Conservation (phyloP, 2,888 invertebrate genomes). For the Dryocosmus kuriphilus region DNA sequence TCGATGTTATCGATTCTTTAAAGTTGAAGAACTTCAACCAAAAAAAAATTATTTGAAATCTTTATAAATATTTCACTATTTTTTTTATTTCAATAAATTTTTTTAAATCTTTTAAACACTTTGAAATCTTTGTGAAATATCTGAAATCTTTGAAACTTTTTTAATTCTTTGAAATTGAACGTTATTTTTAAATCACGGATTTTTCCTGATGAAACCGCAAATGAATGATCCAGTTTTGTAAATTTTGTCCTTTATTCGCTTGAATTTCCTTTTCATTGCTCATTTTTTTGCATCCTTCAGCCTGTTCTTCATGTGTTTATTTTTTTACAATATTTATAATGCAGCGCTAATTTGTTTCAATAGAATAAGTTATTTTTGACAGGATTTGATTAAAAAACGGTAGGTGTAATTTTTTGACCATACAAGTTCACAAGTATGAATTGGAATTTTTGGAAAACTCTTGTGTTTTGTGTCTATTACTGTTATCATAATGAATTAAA, state of each 20-base stretch:
- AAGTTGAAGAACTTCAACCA: too few relatives aligned
- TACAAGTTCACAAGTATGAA: neutral
- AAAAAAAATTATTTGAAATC: too few relatives aligned
- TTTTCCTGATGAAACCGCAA: constrained; percentile 30
- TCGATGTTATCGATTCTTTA: too few relatives aligned
- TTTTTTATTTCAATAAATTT: too few relatives aligned
- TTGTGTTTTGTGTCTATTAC: neutral
- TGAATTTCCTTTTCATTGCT: constrained; percentile 6
- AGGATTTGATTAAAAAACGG: neutral
- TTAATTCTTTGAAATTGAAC: too few relatives aligned
- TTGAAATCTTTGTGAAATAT: too few relatives aligned
- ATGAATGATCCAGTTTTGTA: constrained; percentile 42
- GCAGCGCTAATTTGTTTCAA: constrained; percentile 21
- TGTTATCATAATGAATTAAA: neutral
- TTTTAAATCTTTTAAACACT: too few relatives aligned
- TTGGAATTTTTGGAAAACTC: neutral
- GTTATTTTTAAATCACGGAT: too few relatives aligned
- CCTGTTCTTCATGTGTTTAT: constrained; percentile 35
- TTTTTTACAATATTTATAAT: constrained; percentile 28
- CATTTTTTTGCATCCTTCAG: constrained; percentile 38
- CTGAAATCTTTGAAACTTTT: too few relatives aligned
- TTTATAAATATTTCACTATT: too few relatives aligned
- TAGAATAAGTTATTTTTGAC: neutral
- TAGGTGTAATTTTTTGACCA: neutral
- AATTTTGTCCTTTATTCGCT: constrained; percentile 1